Evolutionary conservation across 1,140 invertebrate species (phyloP), one percentile per base, ranked within the genome.

Genomic region (Eurytemora carolleeae): DNA sequence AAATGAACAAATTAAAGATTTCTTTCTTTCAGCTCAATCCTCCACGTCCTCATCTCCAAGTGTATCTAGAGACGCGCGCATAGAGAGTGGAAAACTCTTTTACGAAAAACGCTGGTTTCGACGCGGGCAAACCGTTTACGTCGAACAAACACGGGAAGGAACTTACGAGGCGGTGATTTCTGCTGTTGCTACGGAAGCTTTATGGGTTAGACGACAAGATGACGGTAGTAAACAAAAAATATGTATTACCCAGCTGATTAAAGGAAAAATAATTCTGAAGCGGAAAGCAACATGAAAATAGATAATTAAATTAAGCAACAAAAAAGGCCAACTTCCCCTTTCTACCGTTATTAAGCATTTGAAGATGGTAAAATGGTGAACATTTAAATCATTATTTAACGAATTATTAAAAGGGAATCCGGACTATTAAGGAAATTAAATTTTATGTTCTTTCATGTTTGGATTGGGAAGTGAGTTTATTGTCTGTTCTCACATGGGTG

Each of bases 91-190:
- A 24, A 68, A 71, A 57, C 64, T 76, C 15, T 74, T 71, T 63
- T 75, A 72, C 67, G 74, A 76, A 53, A 75, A 75, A 63, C 69
- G 72, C 70, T 76, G 75, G 75, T 76, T 65, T 31, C 62, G 63
- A 3, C 20, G 63, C 12, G 63, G 63, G 2, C 63, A 64, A 53
- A 44, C 63, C n/a, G 54, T 64, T 3, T 58, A 65, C 15, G 63
- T 64, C 16, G 63, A 64, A 20, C 19, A 22, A 16, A 21, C 18
- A 22, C 20, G 7, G 24, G 24, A 57, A 20, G 21, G 15, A 25
- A 57, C 21, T 7, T 57, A 22, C 24, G 56, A 57, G 17, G 18
- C 17, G 15, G 24, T 18, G 12, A 57, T 57, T 59, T 61, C 53
- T 2, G 57, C n/a, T 15, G 16, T 22, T 21, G 25, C 20, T 3